phyloP scores from a whole-genome alignment of 2,888 invertebrate species.

The Drosophila paranaensis region DNA sequence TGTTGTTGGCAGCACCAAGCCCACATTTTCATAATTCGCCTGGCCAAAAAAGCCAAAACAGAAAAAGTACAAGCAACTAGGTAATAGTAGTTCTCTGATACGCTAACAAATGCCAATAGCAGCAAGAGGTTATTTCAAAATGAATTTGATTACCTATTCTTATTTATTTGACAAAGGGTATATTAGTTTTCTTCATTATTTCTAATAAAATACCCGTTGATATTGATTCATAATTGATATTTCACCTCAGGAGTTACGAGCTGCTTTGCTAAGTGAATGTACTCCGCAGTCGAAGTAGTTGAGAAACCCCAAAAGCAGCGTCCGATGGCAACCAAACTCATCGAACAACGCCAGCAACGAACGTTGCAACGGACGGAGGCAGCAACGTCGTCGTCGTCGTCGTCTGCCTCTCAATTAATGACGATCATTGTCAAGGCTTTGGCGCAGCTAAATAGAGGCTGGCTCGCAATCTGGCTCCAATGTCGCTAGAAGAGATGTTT shows the following conservation, averaged over 20 bases:
- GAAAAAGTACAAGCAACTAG: slow-evolving; percentile 10
- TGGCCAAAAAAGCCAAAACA: slow-evolving; percentile 50
- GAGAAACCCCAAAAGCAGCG: slow-evolving; percentile 18
- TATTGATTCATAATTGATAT: neutral
- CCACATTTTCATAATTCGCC: slow-evolving; percentile 78
- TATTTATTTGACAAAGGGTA: fast-evolving
- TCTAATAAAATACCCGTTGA: neutral
- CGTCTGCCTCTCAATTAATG: slow-evolving; percentile 77
- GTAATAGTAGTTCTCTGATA: neutral
- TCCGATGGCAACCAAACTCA: slow-evolving; percentile 51
- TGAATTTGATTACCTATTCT: neutral
- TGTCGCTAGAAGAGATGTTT: slow-evolving; percentile 49
- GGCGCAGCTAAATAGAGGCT: slow-evolving; percentile 78
- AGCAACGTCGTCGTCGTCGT: slow-evolving; percentile 7
- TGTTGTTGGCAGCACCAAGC: slow-evolving; percentile 63
- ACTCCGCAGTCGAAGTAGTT: neutral
- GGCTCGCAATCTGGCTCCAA: slow-evolving; percentile 62
- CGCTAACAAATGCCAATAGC: neutral
- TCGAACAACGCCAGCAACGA: slow-evolving; percentile 47
- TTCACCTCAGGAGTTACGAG: neutral
- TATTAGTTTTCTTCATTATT: neutral
- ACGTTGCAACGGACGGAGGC: slow-evolving; percentile 25
- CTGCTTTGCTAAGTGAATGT: neutral
- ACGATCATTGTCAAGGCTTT: slow-evolving; percentile 80
- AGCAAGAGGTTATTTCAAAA: neutral